These are phyloP conservation scores for Noturus placidus DNA, from an alignment of 2,113 vertebrate genomes.

Conservation along the genomic window DNA sequence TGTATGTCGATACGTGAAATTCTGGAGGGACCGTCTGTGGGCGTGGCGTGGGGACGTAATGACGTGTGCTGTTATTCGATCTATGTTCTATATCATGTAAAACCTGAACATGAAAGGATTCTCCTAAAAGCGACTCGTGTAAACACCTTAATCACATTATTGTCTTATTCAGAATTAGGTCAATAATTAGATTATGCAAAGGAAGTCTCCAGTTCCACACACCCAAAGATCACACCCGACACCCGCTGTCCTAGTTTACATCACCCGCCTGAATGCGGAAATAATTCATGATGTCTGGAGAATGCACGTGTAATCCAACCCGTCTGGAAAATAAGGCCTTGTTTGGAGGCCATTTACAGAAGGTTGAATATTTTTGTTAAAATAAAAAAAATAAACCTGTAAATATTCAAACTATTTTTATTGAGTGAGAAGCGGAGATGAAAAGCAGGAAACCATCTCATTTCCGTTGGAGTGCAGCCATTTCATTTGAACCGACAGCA, in stretches of 20 bases:
- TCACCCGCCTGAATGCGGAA: not conserved
- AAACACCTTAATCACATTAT: no score
- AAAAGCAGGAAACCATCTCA: not conserved
- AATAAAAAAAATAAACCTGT: not conserved
- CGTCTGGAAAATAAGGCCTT: not conserved
- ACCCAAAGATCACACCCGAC: not conserved
- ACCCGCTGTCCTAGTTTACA: not conserved
- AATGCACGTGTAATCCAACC: not conserved
- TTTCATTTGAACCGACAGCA: not conserved
- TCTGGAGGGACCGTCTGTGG: no score
- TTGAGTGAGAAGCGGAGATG: not conserved
- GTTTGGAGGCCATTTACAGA: not conserved
- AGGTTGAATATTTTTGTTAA: not conserved
- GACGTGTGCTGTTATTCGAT: no score
- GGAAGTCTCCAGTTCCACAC: not conserved
- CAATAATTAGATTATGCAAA: no score
- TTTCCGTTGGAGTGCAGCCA: not conserved
- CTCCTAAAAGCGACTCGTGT: no score
- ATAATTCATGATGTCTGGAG: not conserved
- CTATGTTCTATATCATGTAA: no score
- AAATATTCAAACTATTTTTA: not conserved
- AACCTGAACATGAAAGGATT: no score
- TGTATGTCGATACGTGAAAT: no score
- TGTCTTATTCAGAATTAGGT: no score
- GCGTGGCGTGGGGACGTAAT: no score